phyloP scores from a whole-genome alignment of 2,797 vertebrate species.

The Smutsia gigantea region DNA sequence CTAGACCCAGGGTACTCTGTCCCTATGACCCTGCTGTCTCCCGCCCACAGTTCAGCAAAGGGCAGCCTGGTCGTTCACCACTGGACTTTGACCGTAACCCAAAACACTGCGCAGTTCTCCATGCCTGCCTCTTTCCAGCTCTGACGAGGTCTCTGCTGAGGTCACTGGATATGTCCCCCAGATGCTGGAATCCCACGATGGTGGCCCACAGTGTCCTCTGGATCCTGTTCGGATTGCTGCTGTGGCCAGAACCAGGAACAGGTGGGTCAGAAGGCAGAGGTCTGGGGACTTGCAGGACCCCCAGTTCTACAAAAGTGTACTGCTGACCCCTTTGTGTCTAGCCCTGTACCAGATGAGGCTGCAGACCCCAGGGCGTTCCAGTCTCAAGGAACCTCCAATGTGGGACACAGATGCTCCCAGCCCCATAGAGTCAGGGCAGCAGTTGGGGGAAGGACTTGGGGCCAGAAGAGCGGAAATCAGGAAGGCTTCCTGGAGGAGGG shows the following conservation, averaged over 20 bases:
- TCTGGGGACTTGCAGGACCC: background rate
- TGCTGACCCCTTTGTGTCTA: background rate
- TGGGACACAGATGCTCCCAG: background rate
- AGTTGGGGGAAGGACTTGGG: background rate
- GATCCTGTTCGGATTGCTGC: conserved; percentile 48
- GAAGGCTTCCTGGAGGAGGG: background rate
- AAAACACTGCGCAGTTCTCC: background rate
- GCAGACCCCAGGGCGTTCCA: background rate
- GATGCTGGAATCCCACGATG: background rate
- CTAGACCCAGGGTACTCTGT: background rate
- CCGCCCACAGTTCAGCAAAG: background rate
- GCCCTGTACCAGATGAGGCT: background rate
- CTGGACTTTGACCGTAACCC: conserved; percentile 53
- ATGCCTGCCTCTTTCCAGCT: background rate
- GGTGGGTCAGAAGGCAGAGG: conserved; percentile 53
- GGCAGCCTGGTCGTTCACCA: background rate
- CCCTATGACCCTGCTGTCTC: background rate
- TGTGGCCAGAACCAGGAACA: conserved; percentile 33
- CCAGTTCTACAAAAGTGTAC: background rate
- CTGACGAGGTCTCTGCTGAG: background rate
- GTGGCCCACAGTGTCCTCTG: background rate
- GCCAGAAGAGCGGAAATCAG: background rate
- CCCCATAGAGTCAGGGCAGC: background rate
- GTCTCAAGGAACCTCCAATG: background rate
- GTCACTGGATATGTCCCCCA: background rate